These are phyloP conservation scores for Baccha elongata DNA, from an alignment of 2,888 invertebrate genomes.

Conservation along the genomic window DNA sequence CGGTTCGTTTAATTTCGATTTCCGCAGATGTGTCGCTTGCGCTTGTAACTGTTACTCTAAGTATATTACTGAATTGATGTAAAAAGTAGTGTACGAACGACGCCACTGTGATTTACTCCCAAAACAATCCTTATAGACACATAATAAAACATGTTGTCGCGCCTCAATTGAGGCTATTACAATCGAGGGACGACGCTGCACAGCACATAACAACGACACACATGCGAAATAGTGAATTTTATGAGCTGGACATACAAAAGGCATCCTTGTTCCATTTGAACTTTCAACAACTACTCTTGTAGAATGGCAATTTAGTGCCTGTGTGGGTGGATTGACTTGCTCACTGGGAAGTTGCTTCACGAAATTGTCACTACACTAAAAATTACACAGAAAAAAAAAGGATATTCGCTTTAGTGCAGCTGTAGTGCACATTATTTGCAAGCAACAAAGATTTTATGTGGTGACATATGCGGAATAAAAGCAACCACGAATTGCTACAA, in stretches of 20 bases:
- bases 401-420: slow-evolving; percentile 32
- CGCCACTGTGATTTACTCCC: slow-evolving; percentile 64
- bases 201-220: background rate
- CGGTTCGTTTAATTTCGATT: slow-evolving; percentile 73
- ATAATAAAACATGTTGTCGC: slow-evolving; percentile 67
- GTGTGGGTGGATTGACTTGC: slow-evolving; percentile 6
- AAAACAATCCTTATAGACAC: slow-evolving; percentile 65
- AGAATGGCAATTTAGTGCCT: slow-evolving; percentile 47
- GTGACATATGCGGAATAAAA: slow-evolving; percentile 51
- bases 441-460: slow-evolving; percentile 49
- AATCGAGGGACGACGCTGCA: background rate
- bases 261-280: slow-evolving; percentile 11
- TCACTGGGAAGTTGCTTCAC: slow-evolving; percentile 9
- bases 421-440: slow-evolving; percentile 48
- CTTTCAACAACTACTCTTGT: slow-evolving; percentile 29
- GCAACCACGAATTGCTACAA: slow-evolving; percentile 53
- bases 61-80: background rate
- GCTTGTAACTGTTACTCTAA: background rate
- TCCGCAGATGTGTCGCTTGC: slow-evolving; percentile 65
- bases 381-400: background rate
- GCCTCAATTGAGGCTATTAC: slow-evolving; percentile 43
- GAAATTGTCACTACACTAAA: slow-evolving; percentile 37
- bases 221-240: slow-evolving; percentile 35
- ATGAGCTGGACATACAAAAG: slow-evolving; percentile 44
- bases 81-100: slow-evolving; percentile 1